Base-by-base conservation (phyloP, 2,888 invertebrate genomes). In the Lasioglossum calceatum region DNA sequence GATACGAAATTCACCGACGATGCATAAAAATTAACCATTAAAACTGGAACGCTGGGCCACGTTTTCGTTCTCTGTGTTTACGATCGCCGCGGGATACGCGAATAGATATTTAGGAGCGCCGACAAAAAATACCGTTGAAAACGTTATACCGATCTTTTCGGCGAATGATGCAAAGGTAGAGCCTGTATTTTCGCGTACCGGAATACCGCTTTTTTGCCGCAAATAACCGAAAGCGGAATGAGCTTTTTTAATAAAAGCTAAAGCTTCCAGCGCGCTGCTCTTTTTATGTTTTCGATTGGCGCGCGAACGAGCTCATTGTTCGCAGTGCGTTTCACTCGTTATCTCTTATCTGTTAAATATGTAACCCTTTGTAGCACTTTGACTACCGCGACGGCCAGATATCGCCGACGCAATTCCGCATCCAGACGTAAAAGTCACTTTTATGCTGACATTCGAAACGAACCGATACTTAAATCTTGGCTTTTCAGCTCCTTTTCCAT, bases 21-120 rank as follows among this genome's bases (percentile, higher is more conserved):
- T 36, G 84, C 73, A 80, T 85, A 84, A 85, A 85, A 84, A 84
- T 74, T 61, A 79, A 83, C n/a, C 58, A 58, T 88, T 86, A 77
- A 86, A 82, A 50, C n/a, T 44, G 73, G 23, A 79, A 84, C 72
- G 47, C 12, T 27, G 32, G 3, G 16, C 36, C 54, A 1, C 36
- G 67, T 71, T 32, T 54, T 7, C 27, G 36, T 27, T 77, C 12
- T 42, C 36, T 39, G 64, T 39, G 71, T 67, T 36, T 61, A 23
- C n/a, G 36, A 78, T 64, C 32, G 79, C 84, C 75, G 74, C 70
- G n/a, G 82, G 86, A 27, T 67, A 82, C 23, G 54, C 42, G 50
- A 16, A 1, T 50, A 10, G 64, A 73, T 67, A 82, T 82, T 77
- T 74, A 67, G 82, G 82, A 32, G 23, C 27, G 23, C 3, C 39